Evolutionary conservation across 2,797 vertebrate species (phyloP), one percentile per base, ranked within the genome.

Genomic region (Lycodopsis pacificus): DNA sequence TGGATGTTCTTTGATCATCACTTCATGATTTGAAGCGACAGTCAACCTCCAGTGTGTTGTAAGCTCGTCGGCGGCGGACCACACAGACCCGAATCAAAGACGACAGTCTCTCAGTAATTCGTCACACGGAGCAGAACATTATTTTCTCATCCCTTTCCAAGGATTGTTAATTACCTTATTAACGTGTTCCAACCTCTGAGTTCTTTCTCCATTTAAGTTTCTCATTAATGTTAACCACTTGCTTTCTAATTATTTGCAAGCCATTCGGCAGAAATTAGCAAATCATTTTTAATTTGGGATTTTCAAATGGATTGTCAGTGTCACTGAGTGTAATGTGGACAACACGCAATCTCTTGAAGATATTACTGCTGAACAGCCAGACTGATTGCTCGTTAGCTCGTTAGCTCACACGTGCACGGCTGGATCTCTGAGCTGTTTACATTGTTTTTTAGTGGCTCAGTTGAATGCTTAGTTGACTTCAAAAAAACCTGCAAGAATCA

Each of bases 161-260:
- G 70, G 68, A 82, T 86, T 82, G 81, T 89, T 94, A 91, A 93
- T 93, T 84, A 83, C 73, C 77, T 88, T 86, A 90, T 94, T 91
- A 87, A 81, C 69, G 65, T 82, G 42, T 77, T 84, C 84, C 78
- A 63, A 57, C 74, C 65, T 46, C 49, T 11, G 19, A 77, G 53
- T 76, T 87, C 48, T 63, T 48, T 82, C 84, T 86, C 69, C 38
- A 56, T 87, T 87, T 76, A 73, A 68, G 7, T 25, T 83, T 88
- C 84, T 90, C 77, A 91, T 91, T 88, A 90, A 81, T 79, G 80
- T 71, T 77, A 90, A 89, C 73, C 71, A 80, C 84, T 84, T 81
- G 80, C 61, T 89, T 88, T 93, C 74, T 80, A 91, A 90, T 91
- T 86, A 88, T 91, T 92, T 83, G 56, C 59, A 65, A 76, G 75